phyloP scores from a whole-genome alignment of 2,888 invertebrate genomes.

The Onthophagus sagittarius region DNA sequence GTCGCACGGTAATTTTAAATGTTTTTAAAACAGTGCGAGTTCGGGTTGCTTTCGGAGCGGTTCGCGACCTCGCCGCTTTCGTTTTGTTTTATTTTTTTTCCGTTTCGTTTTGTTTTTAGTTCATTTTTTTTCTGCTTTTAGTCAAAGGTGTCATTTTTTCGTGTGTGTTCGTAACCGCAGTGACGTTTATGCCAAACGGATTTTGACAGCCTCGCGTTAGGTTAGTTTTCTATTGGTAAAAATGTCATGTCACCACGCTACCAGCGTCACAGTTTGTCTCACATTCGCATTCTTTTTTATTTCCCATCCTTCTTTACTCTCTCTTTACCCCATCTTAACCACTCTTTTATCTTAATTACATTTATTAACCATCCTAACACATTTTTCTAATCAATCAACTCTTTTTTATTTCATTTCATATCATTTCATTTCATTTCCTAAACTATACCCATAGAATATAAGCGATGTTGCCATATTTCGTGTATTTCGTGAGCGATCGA shows the following conservation, averaged over 20 bases:
- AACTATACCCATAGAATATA: no score
- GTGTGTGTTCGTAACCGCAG: constrained; percentile 17
- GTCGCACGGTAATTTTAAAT: constrained; percentile 21
- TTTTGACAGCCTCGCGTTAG: constrained; percentile 14
- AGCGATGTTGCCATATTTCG: no score
- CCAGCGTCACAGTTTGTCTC: constrained; percentile 22
- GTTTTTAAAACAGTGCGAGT: constrained; percentile 28
- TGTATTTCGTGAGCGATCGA: no score
- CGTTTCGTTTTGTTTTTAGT: constrained; percentile 37
- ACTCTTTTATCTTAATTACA: not conserved
- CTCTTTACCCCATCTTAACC: not conserved
- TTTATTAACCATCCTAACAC: no score
- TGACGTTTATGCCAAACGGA: not conserved
- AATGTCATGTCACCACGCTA: constrained; percentile 27
- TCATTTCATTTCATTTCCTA: no score
- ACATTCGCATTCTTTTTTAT: not conserved
- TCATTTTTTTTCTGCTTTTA: constrained; percentile 26
- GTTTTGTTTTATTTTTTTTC: constrained; percentile 40
- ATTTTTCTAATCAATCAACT: no score
- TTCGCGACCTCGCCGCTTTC: constrained; percentile 37
- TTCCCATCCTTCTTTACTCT: not conserved
- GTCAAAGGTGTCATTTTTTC: constrained; percentile 20
- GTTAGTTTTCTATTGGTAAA: constrained; percentile 23
- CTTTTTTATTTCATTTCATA: no score
- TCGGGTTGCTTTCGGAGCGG: constrained; percentile 31